Evolutionary conservation across 2,888 invertebrate genomes (phyloP), one percentile per base, ranked within the genome.

Genomic region (Drosophila prolongata): DNA sequence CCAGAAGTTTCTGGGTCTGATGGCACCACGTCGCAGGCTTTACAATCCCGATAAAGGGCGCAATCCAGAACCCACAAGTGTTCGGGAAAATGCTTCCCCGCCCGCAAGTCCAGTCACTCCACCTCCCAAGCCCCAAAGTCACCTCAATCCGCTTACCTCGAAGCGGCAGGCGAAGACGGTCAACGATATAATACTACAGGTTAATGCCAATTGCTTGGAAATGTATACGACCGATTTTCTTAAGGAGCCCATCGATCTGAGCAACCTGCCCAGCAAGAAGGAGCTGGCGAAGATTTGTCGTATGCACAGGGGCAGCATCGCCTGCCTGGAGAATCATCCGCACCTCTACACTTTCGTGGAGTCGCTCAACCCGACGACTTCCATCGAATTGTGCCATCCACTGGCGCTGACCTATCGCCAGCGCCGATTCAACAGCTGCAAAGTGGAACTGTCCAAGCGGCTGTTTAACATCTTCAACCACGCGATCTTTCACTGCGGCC

Each of bases 391-490:
- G 76, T 85, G 84, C 57, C 84, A 87, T 72, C 87, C 84, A 2
- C 42, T 59, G 10, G 87, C 84, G 10, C 3, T 74, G 8, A 37
- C 6, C 11, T 87, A 56, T 38, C 71, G 75, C 1, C 44, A 76
- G 34, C 50, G 30, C 10, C 61, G 59, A 8, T 80, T 87, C 35
- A 27, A 46, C 0, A 3, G 16, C 0, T 65, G 54, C 53, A 80
- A 72, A 27, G 6, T 8, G 8, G 24, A 30, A 3, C 54, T 85
- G 59, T 76, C 82, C 47, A 77, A 62, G 19, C 44, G 44, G 1
- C 46, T 85, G 1, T 85, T 85, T n/a, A 55, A 79, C 35, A 53
- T 77, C 6, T 71, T 85, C 9, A 85, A 87, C 27, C 84, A 85
- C 50, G 53, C 40, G 3, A 44, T 85, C 57, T 85, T 85, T n/a